Percentiles rank a stretch among this genome's conserved stretches.
These are phyloP conservation scores for Meriones unguiculatus DNA, from an alignment of 2,113 vertebrate species.

Conservation along the genomic window DNA sequence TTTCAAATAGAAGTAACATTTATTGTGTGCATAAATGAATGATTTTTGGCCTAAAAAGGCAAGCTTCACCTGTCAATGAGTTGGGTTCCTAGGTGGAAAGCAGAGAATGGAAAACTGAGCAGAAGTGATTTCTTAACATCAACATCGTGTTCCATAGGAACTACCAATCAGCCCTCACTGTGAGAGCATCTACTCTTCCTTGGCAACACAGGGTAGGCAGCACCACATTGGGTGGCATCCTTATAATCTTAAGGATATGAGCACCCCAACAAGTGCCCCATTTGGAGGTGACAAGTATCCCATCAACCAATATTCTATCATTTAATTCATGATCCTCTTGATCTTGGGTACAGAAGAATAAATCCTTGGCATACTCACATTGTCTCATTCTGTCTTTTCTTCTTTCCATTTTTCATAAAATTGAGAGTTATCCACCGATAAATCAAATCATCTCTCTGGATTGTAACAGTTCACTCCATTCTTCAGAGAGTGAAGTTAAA, in stretches of 20 bases:
- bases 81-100: not conserved
- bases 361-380: constrained; percentile 65
- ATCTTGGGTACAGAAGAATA: constrained; percentile 47
- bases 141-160: not conserved
- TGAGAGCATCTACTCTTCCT: not conserved
- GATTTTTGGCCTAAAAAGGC: not conserved
- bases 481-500: constrained; percentile 49
- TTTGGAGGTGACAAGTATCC: not conserved
- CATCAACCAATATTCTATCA: constrained; percentile 24
- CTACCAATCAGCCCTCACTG: not conserved
- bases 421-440: constrained; percentile 77
- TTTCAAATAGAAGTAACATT: not conserved
- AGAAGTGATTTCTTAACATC: not conserved
- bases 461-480: constrained; percentile 73
- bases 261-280: not conserved
- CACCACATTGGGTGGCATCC: not conserved
- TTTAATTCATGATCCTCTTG: constrained; percentile 60
- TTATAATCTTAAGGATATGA: not conserved
- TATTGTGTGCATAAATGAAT: not conserved
- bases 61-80: not conserved
- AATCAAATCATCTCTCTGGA: constrained; percentile 70
- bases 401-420: constrained; percentile 76
- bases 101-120: not conserved
- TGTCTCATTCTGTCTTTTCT: constrained; percentile 50
- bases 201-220: not conserved